Evolutionary conservation across 2,888 invertebrate genomes (phyloP).

Genomic region (Isotomurus palustris): DNA sequence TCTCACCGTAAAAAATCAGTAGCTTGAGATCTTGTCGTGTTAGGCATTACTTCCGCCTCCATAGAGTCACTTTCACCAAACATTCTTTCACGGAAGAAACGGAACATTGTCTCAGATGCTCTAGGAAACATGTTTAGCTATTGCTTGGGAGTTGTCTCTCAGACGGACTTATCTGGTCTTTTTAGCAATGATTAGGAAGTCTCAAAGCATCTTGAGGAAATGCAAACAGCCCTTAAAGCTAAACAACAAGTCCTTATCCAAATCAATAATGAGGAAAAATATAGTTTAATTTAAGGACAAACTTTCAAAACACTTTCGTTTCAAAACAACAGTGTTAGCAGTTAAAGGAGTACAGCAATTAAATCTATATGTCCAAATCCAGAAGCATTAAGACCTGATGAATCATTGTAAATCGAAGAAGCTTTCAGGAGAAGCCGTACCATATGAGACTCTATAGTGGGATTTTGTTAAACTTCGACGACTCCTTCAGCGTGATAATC

Average conservation of each 20-base stretch:
- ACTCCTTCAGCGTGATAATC: neutral
- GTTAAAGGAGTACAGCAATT: neutral
- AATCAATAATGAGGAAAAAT: neutral
- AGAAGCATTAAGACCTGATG: neutral
- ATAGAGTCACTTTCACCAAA: too few species aligned
- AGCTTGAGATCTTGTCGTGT: too few species aligned
- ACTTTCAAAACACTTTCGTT: neutral
- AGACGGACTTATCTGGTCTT: constrained; percentile 1
- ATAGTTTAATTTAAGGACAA: neutral
- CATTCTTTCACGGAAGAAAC: neutral
- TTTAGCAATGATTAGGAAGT: constrained; percentile 13
- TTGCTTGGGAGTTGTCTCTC: constrained; percentile 15
- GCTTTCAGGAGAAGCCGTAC: constrained; percentile 2
- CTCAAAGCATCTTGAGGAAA: neutral
- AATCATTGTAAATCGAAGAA: constrained; percentile 3
- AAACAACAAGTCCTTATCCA: constrained; percentile 9
- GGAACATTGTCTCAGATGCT: neutral
- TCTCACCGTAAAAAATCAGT: too few species aligned
- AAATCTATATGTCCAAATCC: neutral
- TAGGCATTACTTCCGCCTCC: too few species aligned
- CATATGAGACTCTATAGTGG: neutral
- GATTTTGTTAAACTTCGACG: neutral
- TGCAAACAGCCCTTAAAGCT: neutral
- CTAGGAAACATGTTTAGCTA: neutral
- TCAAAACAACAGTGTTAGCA: neutral